Evolutionary conservation across 2,888 invertebrate species (phyloP), one percentile per base, ranked within the genome.

Genomic region (Phragmatobia fuliginosa): DNA sequence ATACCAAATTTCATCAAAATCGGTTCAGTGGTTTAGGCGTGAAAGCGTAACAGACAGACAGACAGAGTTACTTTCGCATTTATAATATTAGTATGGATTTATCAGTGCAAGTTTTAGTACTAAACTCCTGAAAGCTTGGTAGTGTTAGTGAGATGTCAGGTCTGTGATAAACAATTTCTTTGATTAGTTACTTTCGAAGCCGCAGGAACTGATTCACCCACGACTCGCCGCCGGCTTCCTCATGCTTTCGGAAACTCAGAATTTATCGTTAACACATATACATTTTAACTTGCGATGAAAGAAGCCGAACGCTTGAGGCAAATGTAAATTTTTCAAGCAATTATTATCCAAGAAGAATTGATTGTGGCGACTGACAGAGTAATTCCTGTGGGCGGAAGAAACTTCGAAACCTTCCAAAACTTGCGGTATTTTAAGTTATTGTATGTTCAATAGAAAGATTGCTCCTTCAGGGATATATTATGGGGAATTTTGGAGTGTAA

Each of bases 231-330:
- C 72, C 71, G 87, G 88, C 85, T 72, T 83, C 84, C 84, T 82
- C 71, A 83, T 83, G 82, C 83, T 85, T 86, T 85, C 80, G 83
- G 85, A 83, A 84, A 85, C 76, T 71, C 77, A 80, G 85, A 84
- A 89, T 89, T 88, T 88, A 88, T 87, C 79, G 83, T 81, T 85
- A 80, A 83, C 86, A 82, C 72, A 77, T 74, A 76, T 72, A 76
- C 80, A 75, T 83, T 79, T 82, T 74, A 80, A 73, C 66, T 73
- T 68, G 71, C 80, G 86, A 87, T 85, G 84, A 86, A 86, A 86
- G 84, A 73, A 72, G 83, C 83, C 82, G 86, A 77, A 72, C 80
- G 75, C 83, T 77, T 74, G 82, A 79, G 81, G 81, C 78, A 62
- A 77, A 83, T 82, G 82, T 81, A 80, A 84, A 83, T 83, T 83